phyloP scores from a whole-genome alignment of 1,140 invertebrate genomes.

The Anastrepha obliqua region DNA sequence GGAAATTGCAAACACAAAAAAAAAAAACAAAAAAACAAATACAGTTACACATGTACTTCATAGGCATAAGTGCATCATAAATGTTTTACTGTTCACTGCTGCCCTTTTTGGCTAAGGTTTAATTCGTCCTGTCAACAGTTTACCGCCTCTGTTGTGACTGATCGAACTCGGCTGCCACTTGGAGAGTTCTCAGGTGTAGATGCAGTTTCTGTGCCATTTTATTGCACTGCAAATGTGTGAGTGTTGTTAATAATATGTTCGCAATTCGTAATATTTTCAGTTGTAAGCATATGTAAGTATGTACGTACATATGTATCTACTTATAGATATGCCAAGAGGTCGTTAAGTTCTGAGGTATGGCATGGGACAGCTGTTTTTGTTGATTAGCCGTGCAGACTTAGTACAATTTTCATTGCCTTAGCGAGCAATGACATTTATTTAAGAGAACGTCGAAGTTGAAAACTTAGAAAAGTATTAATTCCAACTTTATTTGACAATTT shows the following conservation, averaged over 20 bases:
- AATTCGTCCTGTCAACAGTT: slow-evolving; percentile 46
- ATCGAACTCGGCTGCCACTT: not conserved
- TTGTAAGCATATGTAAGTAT: slow-evolving; percentile 13
- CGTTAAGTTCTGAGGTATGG: too few relatives aligned
- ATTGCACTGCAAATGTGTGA: not conserved
- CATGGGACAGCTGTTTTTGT: too few relatives aligned
- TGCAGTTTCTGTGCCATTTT: not conserved
- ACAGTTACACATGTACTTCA: slow-evolving; percentile 16
- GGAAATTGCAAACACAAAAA: not conserved
- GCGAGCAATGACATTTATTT: too few relatives aligned
- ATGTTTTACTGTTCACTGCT: not conserved
- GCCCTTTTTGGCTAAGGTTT: not conserved
- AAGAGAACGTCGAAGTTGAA: too few relatives aligned
- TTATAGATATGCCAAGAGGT: not conserved
- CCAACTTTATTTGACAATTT: too few relatives aligned
- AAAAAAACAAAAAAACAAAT: not conserved
- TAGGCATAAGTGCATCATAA: not conserved
- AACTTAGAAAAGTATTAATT: too few relatives aligned
- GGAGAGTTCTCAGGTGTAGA: not conserved
- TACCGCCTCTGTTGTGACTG: slow-evolving; percentile 30
- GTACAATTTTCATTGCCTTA: too few relatives aligned
- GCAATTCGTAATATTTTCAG: not conserved
- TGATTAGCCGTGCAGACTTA: too few relatives aligned
- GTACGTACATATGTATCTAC: not conserved
- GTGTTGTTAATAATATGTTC: not conserved